A percentile compares a stretch with the other conserved stretches of the same genome.
These are phyloP conservation scores for Sycophaga agraensis DNA, from an alignment of 1,140 invertebrate genomes.

Conservation along the genomic window DNA sequence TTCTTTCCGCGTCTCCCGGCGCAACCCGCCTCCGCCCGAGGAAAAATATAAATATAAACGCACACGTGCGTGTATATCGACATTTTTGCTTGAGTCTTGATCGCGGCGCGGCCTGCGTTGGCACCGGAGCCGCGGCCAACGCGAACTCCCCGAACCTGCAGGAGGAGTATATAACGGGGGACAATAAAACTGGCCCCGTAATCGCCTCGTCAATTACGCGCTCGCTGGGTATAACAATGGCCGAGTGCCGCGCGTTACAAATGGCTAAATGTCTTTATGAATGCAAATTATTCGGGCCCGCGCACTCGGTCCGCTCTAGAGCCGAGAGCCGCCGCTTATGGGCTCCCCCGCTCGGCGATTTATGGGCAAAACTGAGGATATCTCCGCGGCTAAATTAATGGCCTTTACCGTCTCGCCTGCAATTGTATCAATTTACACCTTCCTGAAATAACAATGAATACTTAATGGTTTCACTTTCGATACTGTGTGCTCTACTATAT, in stretches of 20 bases:
- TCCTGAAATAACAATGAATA: too few species aligned
- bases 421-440: too few species aligned
- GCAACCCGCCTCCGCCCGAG: too few species aligned
- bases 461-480: too few species aligned
- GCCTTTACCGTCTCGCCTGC: too few species aligned
- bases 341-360: too few species aligned
- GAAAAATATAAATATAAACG: too few species aligned
- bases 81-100: constrained; percentile 1
- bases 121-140: neutral
- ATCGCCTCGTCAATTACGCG: constrained; percentile 8
- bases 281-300: neutral
- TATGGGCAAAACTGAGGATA: too few species aligned
- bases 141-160: neutral
- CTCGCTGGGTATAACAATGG: constrained; percentile 11
- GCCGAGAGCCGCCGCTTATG: too few species aligned
- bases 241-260: neutral
- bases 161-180: neutral
- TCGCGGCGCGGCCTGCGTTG: neutral
- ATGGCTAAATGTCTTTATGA: neutral
- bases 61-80: neutral
- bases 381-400: too few species aligned
- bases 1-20: neutral
- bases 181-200: neutral
- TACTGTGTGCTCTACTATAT: too few species aligned
- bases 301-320: too few species aligned